Base-by-base conservation (phyloP, 2,797 vertebrate genomes). In the Arrhamphus sclerolepis region DNA sequence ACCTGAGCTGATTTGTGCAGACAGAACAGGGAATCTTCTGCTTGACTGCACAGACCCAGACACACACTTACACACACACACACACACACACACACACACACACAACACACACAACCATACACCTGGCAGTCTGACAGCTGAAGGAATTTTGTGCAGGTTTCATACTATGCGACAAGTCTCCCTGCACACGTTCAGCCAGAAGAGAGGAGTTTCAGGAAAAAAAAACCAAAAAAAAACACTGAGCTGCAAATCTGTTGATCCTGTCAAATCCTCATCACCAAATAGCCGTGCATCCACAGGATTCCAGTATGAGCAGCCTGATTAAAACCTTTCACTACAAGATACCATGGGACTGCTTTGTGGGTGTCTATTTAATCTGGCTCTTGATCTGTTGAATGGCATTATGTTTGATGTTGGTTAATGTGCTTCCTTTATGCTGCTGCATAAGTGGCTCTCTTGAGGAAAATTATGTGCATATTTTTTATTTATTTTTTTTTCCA, bases 391-490 rank as follows among this genome's bases (percentile, higher is more conserved):
- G 84, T 79, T 78, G 80, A 79, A 84, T 73, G 84, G 77, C 77
- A 63, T 83, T 75, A 82, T 81, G 72, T 90, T 85, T 86, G 82
- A 87, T 89, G 87, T 79, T 56, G 72, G 71, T 80, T 85, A 88
- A 89, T 82, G 83, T 31, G 68, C 77, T 71, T 81, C 84, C 81
- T 87, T 88, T 86, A 86, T 88, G 82, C 78, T 2, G 22, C 72
- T 40, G 72, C 21, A 19, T 77, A 82, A 89, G 80, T 87, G 86
- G 88, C 81, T 80, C 89, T 87, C 82, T 75, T 74, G 75, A 84
- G 79, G 69, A 56, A 80, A 88, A 89, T 90, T 84, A 91, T 90
- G 89, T 83, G 86, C 89, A 89, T 89, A 86, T 90, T 81, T 31
- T n/a, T n/a, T n/a, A n/a, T n/a, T n/a, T n/a, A n/a, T n/a, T n/a